These are phyloP conservation scores for Andrena haemorrhoa DNA, from an alignment of 2,888 invertebrate species.

Conservation along the genomic window DNA sequence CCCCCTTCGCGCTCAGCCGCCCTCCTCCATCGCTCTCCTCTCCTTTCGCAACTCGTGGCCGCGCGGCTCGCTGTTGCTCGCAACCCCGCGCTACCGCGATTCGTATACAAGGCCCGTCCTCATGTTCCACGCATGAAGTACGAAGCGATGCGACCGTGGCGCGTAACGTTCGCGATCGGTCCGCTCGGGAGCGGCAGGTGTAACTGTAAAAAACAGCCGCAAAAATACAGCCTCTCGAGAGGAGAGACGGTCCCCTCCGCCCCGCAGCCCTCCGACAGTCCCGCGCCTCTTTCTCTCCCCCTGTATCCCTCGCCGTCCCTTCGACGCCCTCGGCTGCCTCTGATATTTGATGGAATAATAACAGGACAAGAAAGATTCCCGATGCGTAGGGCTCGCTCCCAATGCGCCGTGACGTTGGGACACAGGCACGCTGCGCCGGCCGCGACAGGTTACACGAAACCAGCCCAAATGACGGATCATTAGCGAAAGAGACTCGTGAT, in stretches of 20 bases:
- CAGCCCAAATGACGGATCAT: constrained; percentile 48
- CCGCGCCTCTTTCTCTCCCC: not conserved
- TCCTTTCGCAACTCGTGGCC: not conserved
- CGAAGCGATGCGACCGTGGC: constrained; percentile 69
- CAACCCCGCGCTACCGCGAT: constrained; percentile 46
- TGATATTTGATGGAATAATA: constrained; percentile 73
- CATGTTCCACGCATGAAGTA: constrained; percentile 71
- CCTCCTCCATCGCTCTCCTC: constrained; percentile 5
- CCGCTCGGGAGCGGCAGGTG: constrained; percentile 69
- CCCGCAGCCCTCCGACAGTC: constrained; percentile 1
- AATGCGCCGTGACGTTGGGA: constrained; percentile 16
- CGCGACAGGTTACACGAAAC: constrained; percentile 60
- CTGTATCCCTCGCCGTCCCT: not conserved
- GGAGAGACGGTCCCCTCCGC: constrained; percentile 32
- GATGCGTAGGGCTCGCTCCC: constrained; percentile 43
- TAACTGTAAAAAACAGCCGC: constrained; percentile 70
- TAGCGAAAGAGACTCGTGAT: constrained; percentile 43
- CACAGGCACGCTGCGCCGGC: constrained; percentile 22
- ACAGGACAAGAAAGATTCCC: constrained; percentile 60
- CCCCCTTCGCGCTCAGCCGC: constrained; percentile 11
- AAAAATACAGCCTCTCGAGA: constrained; percentile 66
- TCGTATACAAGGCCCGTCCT: constrained; percentile 64
- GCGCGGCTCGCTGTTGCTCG: constrained; percentile 15
- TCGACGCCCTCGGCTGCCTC: constrained; percentile 50
- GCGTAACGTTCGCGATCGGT: constrained; percentile 72